phyloP scores from a whole-genome alignment of 2,113 vertebrate genomes.

The Malaclemys terrapin region DNA sequence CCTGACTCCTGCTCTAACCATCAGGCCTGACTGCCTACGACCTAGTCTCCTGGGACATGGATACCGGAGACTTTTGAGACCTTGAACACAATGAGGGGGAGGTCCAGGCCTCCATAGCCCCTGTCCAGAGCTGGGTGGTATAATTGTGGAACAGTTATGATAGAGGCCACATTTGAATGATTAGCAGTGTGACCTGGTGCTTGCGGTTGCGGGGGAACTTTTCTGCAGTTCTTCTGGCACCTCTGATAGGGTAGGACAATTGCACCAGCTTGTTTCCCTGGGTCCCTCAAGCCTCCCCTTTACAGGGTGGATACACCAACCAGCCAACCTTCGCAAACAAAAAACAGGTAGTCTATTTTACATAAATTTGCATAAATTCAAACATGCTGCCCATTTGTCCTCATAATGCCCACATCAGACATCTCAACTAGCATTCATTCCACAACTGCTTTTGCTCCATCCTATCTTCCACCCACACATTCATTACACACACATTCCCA shows the following conservation, averaged over 20 bases:
- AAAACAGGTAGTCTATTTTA: background rate
- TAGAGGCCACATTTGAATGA: background rate
- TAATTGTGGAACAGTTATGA: background rate
- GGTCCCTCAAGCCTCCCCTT: background rate
- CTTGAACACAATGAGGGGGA: background rate
- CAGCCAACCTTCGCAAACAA: background rate
- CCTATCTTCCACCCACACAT: background rate
- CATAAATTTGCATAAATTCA: background rate
- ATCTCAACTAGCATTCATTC: background rate
- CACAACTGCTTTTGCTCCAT: background rate
- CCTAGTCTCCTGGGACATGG: background rate
- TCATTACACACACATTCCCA: too few species aligned
- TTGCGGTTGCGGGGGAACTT: too few species aligned
- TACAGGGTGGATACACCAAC: background rate
- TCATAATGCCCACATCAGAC: background rate
- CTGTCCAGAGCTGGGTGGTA: background rate
- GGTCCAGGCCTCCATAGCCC: background rate
- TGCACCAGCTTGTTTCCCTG: background rate
- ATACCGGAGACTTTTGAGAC: background rate
- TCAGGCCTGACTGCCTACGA: background rate
- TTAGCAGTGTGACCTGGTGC: background rate
- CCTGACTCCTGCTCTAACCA: background rate
- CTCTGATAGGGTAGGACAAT: background rate
- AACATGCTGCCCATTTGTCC: background rate
- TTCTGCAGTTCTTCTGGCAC: background rate